These are phyloP conservation scores for Gallirallus australis DNA, from an alignment of 2,797 vertebrate genomes.

Conservation along the genomic window DNA sequence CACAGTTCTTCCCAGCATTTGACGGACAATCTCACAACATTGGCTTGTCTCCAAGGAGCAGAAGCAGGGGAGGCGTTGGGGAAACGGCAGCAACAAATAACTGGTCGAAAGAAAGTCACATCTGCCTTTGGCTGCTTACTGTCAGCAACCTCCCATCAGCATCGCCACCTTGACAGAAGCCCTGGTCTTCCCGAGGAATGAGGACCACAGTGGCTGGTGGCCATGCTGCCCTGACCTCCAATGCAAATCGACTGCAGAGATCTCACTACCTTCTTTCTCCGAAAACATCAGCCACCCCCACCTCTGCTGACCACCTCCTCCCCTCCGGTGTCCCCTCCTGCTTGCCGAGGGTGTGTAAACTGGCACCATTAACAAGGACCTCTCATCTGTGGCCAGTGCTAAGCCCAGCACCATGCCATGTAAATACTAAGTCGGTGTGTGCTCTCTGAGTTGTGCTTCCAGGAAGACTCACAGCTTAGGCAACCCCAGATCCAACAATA, in stretches of 20 bases:
- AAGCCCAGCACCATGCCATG: background rate
- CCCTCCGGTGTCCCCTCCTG: background rate
- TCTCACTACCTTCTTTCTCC: background rate
- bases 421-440: background rate
- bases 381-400: background rate
- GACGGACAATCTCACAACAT: background rate
- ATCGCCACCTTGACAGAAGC: background rate
- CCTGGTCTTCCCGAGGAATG: background rate
- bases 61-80: rapidly evolving
- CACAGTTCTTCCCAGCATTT: background rate
- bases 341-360: background rate
- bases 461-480: background rate
- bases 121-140: background rate
- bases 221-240: rapidly evolving
- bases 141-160: background rate
- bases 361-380: background rate
- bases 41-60: background rate
- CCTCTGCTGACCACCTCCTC: background rate
- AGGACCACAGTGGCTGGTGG: background rate
- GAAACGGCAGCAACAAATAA: background rate
- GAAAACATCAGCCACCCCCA: background rate
- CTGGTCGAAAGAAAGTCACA: background rate
- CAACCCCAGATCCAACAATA: background rate
- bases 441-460: background rate
- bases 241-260: background rate